Evolutionary conservation across 1,140 invertebrate species (phyloP).

Genomic region (Drosophila equinoxialis): DNA sequence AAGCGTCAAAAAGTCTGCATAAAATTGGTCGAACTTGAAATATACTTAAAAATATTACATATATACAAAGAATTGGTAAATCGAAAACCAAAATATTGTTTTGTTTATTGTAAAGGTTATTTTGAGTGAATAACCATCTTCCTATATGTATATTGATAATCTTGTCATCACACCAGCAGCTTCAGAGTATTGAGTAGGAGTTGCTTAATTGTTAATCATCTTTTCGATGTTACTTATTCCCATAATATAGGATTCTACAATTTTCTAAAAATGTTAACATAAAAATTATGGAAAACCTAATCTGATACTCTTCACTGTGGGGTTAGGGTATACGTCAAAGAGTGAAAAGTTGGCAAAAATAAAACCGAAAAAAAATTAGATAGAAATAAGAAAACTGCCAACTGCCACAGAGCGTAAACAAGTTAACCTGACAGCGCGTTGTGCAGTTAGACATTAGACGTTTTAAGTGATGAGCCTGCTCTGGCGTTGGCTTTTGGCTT

Average conservation of each 20-base stretch:
- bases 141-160: too few relatives aligned
- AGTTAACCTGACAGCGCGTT: constrained; percentile 68
- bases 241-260: background rate
- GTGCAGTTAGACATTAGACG: constrained; percentile 76
- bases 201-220: too few relatives aligned
- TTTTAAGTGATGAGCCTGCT: constrained; percentile 72
- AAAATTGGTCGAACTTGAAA: background rate
- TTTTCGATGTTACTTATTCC: too few relatives aligned
- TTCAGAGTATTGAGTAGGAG: too few relatives aligned
- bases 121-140: too few relatives aligned
- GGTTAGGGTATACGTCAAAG: background rate
- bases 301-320: background rate
- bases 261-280: background rate
- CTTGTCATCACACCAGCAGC: too few relatives aligned
- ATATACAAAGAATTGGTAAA: too few relatives aligned
- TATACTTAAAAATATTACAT: background rate
- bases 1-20: constrained; percentile 4
- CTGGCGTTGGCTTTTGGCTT: constrained; percentile 44
- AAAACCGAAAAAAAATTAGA: background rate
- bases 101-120: background rate
- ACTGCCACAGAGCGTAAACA: constrained; percentile 67
- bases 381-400: constrained; percentile 13
- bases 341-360: background rate
- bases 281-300: background rate
- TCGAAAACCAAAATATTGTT: too few relatives aligned